Evolutionary conservation across 2,113 vertebrate species (phyloP).

Genomic region (Oxygymnocypris stewartii): DNA sequence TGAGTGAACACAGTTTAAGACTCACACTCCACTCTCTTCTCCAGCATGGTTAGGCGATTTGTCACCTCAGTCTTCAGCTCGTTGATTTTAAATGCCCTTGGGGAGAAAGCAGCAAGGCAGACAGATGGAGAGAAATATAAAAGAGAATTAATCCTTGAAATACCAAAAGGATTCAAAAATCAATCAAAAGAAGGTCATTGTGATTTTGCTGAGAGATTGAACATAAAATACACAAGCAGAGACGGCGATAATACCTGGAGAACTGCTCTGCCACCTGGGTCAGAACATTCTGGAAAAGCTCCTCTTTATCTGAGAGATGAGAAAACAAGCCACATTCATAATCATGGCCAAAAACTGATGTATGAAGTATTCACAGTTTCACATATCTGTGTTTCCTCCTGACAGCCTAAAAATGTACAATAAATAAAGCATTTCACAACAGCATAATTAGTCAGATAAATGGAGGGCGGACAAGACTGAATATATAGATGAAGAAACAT

Average conservation of each 20-base stretch:
- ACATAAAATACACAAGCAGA: neutral
- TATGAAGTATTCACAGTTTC: neutral
- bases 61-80: conserved; percentile 89
- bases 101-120: conserved; percentile 2
- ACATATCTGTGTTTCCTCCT: neutral
- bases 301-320: conserved; percentile 77
- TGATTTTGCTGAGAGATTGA: neutral
- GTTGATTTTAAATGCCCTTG: conserved; percentile 89
- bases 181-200: neutral
- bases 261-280: conserved; percentile 88
- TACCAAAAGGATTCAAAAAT: neutral
- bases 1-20: conserved; percentile 48
- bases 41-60: conserved; percentile 86
- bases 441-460: neutral
- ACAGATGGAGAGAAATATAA: neutral
- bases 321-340: conserved; percentile 31
- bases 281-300: conserved; percentile 87
- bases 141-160: neutral
- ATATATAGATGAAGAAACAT: too few relatives aligned
- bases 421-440: neutral
- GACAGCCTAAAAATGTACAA: neutral
- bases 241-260: conserved; percentile 78
- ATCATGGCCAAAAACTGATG: conserved; percentile 8
- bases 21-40: conserved; percentile 91
- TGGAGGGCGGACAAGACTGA: too few relatives aligned